Base-by-base conservation (phyloP, 2,888 invertebrate genomes). In the Drosophila dives region DNA sequence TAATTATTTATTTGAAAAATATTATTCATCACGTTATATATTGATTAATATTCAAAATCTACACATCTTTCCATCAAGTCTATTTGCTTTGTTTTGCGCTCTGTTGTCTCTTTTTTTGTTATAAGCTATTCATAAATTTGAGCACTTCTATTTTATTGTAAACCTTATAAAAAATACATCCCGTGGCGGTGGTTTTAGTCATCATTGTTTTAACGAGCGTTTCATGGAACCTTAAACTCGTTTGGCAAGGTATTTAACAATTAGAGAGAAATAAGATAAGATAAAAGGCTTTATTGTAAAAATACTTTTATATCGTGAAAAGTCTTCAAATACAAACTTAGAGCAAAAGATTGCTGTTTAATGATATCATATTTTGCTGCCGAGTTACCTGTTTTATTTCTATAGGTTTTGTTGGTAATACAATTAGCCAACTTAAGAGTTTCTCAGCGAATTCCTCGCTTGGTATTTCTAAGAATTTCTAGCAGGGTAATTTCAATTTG, bases 401-500 rank as follows among this genome's bases (percentile, higher is more conserved):
- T 15, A 33, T 15, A 23, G 15, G 7, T 5, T 23, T 36, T 54
- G 11, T 36, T 23, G 23, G 11, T 12, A 36, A 23, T 6, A 54
- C 17, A 17, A 23, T 54, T 36, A 26, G 23, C 10, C 17, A 15
- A 17, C 32, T 34, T 11, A 3, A 33, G 60, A 65, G 42, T 63
- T 70, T 56, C 63, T 48, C 63, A 66, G 32, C 33, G 11, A 56
- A 76, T 77, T 75, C 51, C 49, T 42, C 20, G 10, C 36, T 17
- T 7, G 48, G n/a, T 69, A 63, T 64, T 77, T 59, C 34, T 29
- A 36, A 40, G 75, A 59, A 79, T 62, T 62, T 45, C 63, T 60
- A 38, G 53, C 48, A 40, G 59, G 61, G 15, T 75, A 63, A 66
- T 80, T 71, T 71, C 48, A 77, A 77, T 72, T 77, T 64, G 42